phyloP scores from a whole-genome alignment of 2,113 vertebrate species.

The Ramphastos sulfuratus region DNA sequence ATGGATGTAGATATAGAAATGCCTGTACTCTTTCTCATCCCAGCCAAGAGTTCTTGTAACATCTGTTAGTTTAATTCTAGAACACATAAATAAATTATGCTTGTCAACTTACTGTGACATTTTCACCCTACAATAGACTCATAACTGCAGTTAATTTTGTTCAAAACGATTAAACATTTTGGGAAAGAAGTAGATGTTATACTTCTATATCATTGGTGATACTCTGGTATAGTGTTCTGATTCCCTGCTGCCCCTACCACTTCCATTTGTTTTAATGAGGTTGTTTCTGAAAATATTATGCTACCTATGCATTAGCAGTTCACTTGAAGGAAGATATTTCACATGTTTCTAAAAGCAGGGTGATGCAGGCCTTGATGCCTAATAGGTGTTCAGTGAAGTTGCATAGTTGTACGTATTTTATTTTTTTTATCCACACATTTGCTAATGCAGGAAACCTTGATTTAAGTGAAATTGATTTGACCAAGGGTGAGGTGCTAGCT shows the following conservation, averaged over 20 bases:
- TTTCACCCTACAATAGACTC: slow-evolving; percentile 20
- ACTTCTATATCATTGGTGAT: background rate
- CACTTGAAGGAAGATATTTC: background rate
- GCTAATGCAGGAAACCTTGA: background rate
- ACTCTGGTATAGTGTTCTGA: background rate
- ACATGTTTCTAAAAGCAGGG: background rate
- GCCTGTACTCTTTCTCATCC: slow-evolving; percentile 13
- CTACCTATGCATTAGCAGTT: background rate
- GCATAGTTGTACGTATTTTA: background rate
- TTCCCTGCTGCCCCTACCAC: background rate
- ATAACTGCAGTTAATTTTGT: slow-evolving; percentile 9
- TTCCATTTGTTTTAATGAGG: background rate
- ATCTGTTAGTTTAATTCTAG: slow-evolving; percentile 55
- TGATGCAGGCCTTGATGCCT: background rate
- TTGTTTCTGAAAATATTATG: background rate
- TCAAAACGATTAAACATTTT: slow-evolving; percentile 32
- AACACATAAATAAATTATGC: slow-evolving; percentile 42
- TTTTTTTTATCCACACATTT: background rate
- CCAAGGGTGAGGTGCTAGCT: background rate
- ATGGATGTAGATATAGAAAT: slow-evolving; percentile 2
- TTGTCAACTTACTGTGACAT: slow-evolving; percentile 49
- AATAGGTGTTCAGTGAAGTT: background rate
- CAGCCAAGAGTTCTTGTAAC: slow-evolving; percentile 42
- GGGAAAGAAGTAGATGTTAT: background rate
- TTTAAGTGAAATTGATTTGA: background rate